Base-by-base conservation (phyloP, 2,888 invertebrate genomes). In the Leptogaster cylindrica region DNA sequence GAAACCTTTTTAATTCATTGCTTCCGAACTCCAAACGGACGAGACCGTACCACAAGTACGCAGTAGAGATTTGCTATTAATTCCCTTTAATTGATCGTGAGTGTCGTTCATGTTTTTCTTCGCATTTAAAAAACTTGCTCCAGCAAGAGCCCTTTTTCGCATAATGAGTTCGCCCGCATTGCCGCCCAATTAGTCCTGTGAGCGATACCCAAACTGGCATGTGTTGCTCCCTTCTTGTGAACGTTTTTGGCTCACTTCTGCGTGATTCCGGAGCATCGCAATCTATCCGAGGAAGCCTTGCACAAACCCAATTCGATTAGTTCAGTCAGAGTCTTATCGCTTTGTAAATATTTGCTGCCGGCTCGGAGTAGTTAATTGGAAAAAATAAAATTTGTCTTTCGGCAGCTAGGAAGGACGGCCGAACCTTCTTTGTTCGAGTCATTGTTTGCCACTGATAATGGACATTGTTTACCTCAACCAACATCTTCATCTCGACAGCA, bases 251-350 rank as follows among this genome's bases (percentile, higher is more conserved):
- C 27, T n/a, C 23, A 12, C 14, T n/a, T 28, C n/a, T 27, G 5
- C 50, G 25, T 50, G 28, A n/a, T 25, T 23, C 2, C 25, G 25
- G 23, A n/a, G 50, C 12, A 10, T 8, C 31, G 10, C 31, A 6
- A 31, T 41, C 4, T 16, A 18, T 16, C 18, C 6, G 31, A 23
- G 55, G 55, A 33, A 55, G 36, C 20, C 36, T 55, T 55, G 55
- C 33, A 55, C 55, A 55, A 55, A 33, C 55, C 10, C 33, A 55
- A 55, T 55, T 36, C 23, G 55, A 55, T 55, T 55, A 55, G 25
- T n/a, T n/a, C 46, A 46, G 55, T 6, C 31, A 39, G 55, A 23
- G 16, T 14, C 55, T 39, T 55, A 55, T 55, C 55, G 20, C n/a
- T 36, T 16, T 39, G 39, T 55, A 18, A 55, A 55, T 55, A 55